These are phyloP conservation scores for Grapholita molesta DNA, from an alignment of 1,140 invertebrate species.

Conservation along the genomic window DNA sequence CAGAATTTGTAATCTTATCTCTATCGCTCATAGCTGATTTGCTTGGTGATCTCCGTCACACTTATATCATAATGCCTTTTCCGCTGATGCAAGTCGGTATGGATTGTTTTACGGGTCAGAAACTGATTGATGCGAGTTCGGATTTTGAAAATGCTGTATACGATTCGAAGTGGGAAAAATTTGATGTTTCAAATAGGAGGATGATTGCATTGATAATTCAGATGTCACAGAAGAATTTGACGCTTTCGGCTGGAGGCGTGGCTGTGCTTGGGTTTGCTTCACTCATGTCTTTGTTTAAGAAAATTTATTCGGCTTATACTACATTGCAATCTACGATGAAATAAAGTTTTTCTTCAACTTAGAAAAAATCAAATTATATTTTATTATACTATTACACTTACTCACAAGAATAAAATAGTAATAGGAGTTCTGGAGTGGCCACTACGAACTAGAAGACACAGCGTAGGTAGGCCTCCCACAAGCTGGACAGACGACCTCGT, in stretches of 20 bases:
- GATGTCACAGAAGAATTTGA: constrained; percentile 43
- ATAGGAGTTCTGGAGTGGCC: no score
- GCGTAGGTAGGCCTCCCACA: no score
- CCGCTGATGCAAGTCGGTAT: constrained; percentile 40
- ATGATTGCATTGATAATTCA: constrained; percentile 40
- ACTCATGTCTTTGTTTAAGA: constrained; percentile 41
- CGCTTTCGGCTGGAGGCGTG: constrained; percentile 44
- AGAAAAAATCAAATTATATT: no score
- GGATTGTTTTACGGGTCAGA: constrained; percentile 45
- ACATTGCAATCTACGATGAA: constrained; percentile 18
- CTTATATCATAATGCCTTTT: constrained; percentile 46
- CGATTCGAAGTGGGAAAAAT: constrained; percentile 48
- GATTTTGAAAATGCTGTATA: constrained; percentile 41
- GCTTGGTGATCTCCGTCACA: constrained; percentile 52
- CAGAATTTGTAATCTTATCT: constrained; percentile 35
- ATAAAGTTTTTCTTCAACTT: no score
- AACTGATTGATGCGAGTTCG: constrained; percentile 39
- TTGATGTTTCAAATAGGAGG: constrained; percentile 38
- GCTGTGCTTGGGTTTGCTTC: constrained; percentile 35
- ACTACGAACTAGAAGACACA: no score
- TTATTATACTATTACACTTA: no score
- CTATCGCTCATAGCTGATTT: constrained; percentile 41
- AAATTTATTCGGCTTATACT: constrained; percentile 46
- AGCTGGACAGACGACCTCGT: no score
- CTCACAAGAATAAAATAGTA: no score